Percentiles rank a stretch among this genome's conserved stretches.
These are phyloP conservation scores for Cabera pusaria DNA, from an alignment of 2,888 invertebrate species.

Conservation along the genomic window DNA sequence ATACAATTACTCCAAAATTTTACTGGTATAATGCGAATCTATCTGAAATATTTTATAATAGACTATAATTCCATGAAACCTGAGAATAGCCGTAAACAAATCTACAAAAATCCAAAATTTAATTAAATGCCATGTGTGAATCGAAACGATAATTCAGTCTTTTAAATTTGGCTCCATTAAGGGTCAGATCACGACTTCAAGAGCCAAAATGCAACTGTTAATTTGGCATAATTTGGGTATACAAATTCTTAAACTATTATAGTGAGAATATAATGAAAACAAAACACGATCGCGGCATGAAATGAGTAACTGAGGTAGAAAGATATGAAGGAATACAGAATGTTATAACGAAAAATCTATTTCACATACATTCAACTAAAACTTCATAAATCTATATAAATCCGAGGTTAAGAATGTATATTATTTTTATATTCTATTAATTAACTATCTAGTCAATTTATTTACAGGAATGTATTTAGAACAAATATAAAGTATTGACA, in stretches of 20 bases:
- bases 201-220: constrained; percentile 30
- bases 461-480: constrained; percentile 67
- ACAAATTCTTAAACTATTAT: constrained; percentile 20
- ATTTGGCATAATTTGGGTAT: constrained; percentile 40
- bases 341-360: constrained; percentile 19
- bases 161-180: constrained; percentile 25
- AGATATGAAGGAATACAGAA: constrained; percentile 43
- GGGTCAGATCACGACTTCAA: constrained; percentile 4
- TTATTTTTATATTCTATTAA: constrained; percentile 28
- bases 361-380: constrained; percentile 12
- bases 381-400: constrained; percentile 20
- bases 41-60: constrained; percentile 62
- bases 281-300: background rate
- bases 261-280: constrained; percentile 26
- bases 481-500: constrained; percentile 22
- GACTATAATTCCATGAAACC: constrained; percentile 34
- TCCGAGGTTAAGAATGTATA: constrained; percentile 25
- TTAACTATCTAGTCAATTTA: constrained; percentile 43
- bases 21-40: constrained; percentile 36
- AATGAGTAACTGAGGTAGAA: constrained; percentile 50
- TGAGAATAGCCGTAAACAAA: constrained; percentile 8
- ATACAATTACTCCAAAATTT: constrained; percentile 34
- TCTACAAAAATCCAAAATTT: constrained; percentile 15
- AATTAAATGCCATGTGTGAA: constrained; percentile 15
- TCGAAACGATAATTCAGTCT: constrained; percentile 33